Percentiles rank a stretch among this genome's conserved stretches.
These are phyloP conservation scores for Catharus minimus DNA, from an alignment of 2,113 vertebrate genomes.

Conservation along the genomic window DNA sequence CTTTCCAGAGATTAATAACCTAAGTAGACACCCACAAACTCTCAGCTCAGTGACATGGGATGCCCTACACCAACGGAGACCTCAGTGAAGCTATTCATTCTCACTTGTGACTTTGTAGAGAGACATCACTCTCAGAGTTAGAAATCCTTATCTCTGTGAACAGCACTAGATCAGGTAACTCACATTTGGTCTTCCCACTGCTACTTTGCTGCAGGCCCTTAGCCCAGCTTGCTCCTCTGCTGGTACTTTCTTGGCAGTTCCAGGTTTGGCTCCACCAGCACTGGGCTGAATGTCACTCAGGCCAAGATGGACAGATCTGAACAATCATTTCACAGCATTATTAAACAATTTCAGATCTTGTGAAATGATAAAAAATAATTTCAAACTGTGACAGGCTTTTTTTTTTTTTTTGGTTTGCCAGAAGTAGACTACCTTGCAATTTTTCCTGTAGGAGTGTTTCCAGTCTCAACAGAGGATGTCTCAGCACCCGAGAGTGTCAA, in stretches of 20 bases:
- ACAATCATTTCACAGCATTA: background rate
- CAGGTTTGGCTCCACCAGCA: background rate
- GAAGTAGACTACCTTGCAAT: background rate
- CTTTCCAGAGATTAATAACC: background rate
- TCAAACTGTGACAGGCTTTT: background rate
- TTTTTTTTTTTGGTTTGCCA: background rate
- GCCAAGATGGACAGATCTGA: background rate
- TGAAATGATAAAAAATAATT: background rate
- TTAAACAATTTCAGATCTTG: background rate
- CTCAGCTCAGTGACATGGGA: background rate
- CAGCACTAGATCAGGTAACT: background rate
- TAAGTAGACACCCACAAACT: background rate
- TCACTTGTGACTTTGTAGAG: background rate
- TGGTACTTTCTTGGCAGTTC: background rate
- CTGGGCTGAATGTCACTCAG: background rate
- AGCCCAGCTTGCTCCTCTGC: background rate
- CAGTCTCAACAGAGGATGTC: background rate
- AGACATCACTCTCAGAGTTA: background rate
- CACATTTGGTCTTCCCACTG: background rate
- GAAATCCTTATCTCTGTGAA: background rate
- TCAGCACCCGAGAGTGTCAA: accelerated
- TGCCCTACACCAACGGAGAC: background rate
- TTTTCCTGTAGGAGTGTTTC: background rate
- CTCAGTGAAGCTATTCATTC: background rate
- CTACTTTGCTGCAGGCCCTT: background rate